Evolutionary conservation across 2,113 vertebrate genomes (phyloP).

Genomic region (Equus quagga): DNA sequence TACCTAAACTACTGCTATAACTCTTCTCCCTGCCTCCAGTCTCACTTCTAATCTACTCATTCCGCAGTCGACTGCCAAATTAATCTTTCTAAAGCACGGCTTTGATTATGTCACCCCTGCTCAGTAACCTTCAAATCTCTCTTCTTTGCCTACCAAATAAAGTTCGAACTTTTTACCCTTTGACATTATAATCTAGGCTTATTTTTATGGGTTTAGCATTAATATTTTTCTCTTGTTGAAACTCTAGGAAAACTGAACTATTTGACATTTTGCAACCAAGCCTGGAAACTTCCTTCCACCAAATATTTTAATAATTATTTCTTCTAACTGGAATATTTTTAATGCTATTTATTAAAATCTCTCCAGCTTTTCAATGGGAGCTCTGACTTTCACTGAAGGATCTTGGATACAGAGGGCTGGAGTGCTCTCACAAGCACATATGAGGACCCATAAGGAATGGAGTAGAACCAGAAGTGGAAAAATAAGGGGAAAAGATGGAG

Average conservation of each 20-base stretch:
- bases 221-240: slow-evolving; percentile 55
- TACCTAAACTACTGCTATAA: slow-evolving; percentile 65
- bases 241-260: background rate
- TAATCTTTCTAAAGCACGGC: slow-evolving; percentile 69
- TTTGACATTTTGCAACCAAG: background rate
- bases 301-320: background rate
- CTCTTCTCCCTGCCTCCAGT: slow-evolving; percentile 55
- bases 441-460: background rate
- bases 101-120: slow-evolving; percentile 67
- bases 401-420: background rate
- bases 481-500: background rate
- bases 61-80: slow-evolving; percentile 62
- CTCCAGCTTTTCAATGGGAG: background rate
- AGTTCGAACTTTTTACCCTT: slow-evolving; percentile 46
- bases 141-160: slow-evolving; percentile 59
- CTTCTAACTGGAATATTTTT: background rate
- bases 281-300: background rate
- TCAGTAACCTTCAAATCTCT: slow-evolving; percentile 71
- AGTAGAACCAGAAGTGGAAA: background rate
- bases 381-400: background rate
- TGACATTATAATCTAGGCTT: slow-evolving; percentile 41
- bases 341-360: background rate
- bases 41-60: slow-evolving; percentile 62
- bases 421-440: background rate
- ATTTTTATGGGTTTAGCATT: slow-evolving; percentile 12